Evolutionary conservation across 2,888 invertebrate species (phyloP).

Genomic region (Caenorhabditis sulstoni): DNA sequence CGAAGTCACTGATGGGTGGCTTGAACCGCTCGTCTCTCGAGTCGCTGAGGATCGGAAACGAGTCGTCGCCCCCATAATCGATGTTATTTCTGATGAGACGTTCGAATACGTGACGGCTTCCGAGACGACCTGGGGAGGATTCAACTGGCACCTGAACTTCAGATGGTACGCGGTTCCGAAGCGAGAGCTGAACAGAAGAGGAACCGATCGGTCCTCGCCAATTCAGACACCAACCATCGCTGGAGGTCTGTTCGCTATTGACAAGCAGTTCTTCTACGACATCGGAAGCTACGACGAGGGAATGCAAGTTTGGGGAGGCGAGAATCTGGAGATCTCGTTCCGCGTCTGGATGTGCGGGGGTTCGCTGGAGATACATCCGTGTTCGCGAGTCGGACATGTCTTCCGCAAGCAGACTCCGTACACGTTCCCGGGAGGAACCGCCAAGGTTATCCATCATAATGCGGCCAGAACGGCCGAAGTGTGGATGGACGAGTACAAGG

Average conservation of each 20-base stretch:
- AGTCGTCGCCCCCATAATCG: constrained; percentile 73
- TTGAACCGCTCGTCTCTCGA: constrained; percentile 92
- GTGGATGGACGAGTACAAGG: constrained; percentile 99
- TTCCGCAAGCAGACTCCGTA: constrained; percentile 98
- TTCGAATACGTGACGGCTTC: constrained; percentile 99
- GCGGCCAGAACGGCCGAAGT: constrained; percentile 98
- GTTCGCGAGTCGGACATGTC: constrained; percentile 96
- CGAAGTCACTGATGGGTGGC: constrained; percentile 92
- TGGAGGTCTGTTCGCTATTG: constrained; percentile 93
- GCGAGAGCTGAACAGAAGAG: constrained; percentile 93
- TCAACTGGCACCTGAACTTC: constrained; percentile 99
- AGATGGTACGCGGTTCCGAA: constrained; percentile 95
- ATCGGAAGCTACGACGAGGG: constrained; percentile 98
- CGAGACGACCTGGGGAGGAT: constrained; percentile 99
- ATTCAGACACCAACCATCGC: constrained; percentile 94
- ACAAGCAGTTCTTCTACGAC: constrained; percentile 97
- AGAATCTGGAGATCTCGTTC: constrained; percentile 95
- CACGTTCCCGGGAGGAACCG: constrained; percentile 93
- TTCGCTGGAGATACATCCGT: constrained; percentile 93
- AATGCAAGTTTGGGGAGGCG: constrained; percentile 99
- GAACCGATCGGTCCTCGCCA: constrained; percentile 85
- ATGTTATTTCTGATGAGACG: constrained; percentile 88
- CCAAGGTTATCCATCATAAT: constrained; percentile 87
- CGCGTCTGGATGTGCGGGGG: constrained; percentile 98
- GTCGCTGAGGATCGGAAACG: constrained; percentile 89